Base-by-base conservation (phyloP, 2,797 vertebrate species). In the Silurus aristotelis region DNA sequence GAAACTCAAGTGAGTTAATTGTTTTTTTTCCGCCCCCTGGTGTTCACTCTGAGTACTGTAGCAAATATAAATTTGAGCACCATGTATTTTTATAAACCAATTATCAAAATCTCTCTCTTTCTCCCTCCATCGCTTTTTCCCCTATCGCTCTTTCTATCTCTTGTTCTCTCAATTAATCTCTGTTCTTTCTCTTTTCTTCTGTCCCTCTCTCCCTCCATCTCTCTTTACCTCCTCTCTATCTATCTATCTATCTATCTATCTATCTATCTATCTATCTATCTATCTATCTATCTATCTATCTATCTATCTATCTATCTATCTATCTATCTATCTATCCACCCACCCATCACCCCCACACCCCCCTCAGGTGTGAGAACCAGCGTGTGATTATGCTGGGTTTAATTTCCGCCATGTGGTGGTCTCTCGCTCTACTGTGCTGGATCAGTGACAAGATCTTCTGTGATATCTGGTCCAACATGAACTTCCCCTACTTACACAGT, bases 401-500 rank as follows among this genome's bases (percentile, higher is more conserved):
- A 84, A 88, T 96, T 84, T 94, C 95, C 3, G 94, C 93, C 79
- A 85, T 97, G 89, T 99, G 97, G 98, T 99, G 94, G 98, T 95
- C 92, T 0, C 91, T 99, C 19, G 97, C 97, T 75, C 95, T 99
- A 86, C 94, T 97, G 86, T 99, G 97, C 93, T 99, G 98, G 98
- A 96, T 99, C 93, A 98, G 97, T 48, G 98, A 99, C 94, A 95
- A 95, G 91, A 97, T 92, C 1, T 99, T 98, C 95, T 99, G 98
- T 83, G 98, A 99, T 91, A 96, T 97, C 92, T 96, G 97, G 95
- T 98, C 98, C 0, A 96, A 96, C 2, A 95, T 99, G 91, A 99
- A 99, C 94, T 99, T 99, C 63, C 98, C 98, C 0, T 99, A 98
- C 90, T 92, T 99, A 86, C 98, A 99, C 92, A 99, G 97, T 67